Evolutionary conservation across 2,113 vertebrate species (phyloP).

Genomic region (Paraplagusia blochii): DNA sequence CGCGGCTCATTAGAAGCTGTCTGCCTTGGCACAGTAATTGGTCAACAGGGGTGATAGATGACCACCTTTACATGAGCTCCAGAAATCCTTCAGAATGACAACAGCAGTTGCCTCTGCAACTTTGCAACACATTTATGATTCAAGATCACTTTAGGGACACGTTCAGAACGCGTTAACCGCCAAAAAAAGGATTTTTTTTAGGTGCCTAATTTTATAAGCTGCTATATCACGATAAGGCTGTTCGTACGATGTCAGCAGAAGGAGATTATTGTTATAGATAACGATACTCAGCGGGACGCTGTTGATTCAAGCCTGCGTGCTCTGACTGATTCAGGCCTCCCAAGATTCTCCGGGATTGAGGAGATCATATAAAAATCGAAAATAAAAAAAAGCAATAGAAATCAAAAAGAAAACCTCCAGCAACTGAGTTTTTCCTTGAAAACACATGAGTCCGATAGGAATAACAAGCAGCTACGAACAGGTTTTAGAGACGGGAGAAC

Average conservation of each 20-base stretch:
- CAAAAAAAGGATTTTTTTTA: constrained; percentile 7
- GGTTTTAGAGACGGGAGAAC: not conserved
- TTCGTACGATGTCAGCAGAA: not conserved
- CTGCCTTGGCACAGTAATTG: constrained; percentile 56
- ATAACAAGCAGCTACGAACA: constrained; percentile 37
- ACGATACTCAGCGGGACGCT: not conserved
- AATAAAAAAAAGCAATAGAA: constrained; percentile 23
- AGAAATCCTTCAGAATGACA: constrained; percentile 19
- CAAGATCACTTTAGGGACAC: constrained; percentile 14
- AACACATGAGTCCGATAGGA: constrained; percentile 40
- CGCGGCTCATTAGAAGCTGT: constrained; percentile 64
- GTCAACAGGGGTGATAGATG: constrained; percentile 67
- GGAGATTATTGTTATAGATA: not conserved
- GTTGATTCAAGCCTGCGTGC: constrained; percentile 7
- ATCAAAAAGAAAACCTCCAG: constrained; percentile 48
- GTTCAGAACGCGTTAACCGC: not conserved
- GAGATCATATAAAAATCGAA: constrained; percentile 22
- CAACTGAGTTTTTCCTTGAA: constrained; percentile 9
- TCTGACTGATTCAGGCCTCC: constrained; percentile 1
- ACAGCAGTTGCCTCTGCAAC: constrained; percentile 26
- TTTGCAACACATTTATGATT: constrained; percentile 27
- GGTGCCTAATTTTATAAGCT: not conserved
- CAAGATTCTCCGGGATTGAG: constrained; percentile 6
- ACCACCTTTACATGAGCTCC: constrained; percentile 39
- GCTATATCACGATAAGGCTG: not conserved